phyloP scores from a whole-genome alignment of 2,888 invertebrate genomes.

The Netelia fuscicornis region DNA sequence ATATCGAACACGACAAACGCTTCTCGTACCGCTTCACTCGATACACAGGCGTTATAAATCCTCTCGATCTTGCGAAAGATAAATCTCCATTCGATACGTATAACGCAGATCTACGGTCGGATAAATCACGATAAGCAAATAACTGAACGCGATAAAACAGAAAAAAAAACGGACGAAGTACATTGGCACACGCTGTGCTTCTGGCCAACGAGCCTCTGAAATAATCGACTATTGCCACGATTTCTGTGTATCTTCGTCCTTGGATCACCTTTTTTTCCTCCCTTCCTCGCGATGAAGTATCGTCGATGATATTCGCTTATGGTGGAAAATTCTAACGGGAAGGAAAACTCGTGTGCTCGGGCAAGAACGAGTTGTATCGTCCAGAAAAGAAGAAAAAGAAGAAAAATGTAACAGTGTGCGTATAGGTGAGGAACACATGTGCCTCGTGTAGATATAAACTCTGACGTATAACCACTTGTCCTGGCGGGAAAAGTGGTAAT shows the following conservation, averaged over 20 bases:
- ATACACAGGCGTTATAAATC: constrained; percentile 48
- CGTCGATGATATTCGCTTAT: constrained; percentile 33
- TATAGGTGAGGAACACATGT: background rate
- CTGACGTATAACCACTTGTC: background rate
- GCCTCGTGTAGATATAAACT: constrained; percentile 26
- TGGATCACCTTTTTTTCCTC: constrained; percentile 2
- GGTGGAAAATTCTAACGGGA: constrained; percentile 1
- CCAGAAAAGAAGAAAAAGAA: background rate
- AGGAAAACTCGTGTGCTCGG: background rate
- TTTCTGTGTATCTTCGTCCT: constrained; percentile 14
- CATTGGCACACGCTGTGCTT: constrained; percentile 18
- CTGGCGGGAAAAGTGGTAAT: background rate
- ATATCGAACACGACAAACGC: constrained; percentile 4
- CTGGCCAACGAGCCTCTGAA: constrained; percentile 24
- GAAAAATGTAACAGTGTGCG: constrained; percentile 3
- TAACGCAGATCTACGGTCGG: constrained; percentile 41
- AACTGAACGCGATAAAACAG: constrained; percentile 39
- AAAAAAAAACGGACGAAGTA: constrained; percentile 46
- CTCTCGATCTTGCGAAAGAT: constrained; percentile 49
- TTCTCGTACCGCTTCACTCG: constrained; percentile 14
- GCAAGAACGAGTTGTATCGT: constrained; percentile 25
- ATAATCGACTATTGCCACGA: constrained; percentile 49
- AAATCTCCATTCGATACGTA: constrained; percentile 48
- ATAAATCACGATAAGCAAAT: constrained; percentile 65
- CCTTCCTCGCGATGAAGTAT: constrained; percentile 19